These are phyloP conservation scores for Trematomus bernacchii DNA, from an alignment of 2,797 vertebrate genomes.

Conservation along the genomic window DNA sequence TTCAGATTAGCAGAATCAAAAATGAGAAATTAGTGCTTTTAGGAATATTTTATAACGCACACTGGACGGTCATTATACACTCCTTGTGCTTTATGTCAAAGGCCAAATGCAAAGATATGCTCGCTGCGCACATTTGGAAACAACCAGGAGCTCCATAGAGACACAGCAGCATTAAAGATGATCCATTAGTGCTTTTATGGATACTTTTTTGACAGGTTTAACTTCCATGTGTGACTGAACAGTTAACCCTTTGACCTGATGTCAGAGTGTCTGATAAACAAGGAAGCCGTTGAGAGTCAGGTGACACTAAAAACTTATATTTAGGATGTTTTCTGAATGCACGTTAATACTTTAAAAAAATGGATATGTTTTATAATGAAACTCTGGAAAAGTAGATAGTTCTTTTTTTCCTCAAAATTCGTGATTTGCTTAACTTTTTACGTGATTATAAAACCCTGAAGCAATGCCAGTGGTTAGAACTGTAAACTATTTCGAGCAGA, in stretches of 20 bases:
- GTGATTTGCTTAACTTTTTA: neutral
- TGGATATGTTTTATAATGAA: too few relatives aligned
- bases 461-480: neutral
- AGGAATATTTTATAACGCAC: too few relatives aligned
- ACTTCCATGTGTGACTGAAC: neutral
- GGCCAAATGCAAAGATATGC: neutral
- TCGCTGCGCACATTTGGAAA: neutral
- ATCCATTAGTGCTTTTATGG: neutral
- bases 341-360: neutral
- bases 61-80: too few relatives aligned
- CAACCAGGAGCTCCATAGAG: neutral
- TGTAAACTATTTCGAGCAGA: neutral
- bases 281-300: conserved; percentile 53
- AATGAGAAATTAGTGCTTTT: too few relatives aligned
- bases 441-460: neutral
- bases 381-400: neutral
- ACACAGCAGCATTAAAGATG: neutral
- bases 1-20: too few relatives aligned
- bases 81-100: too few relatives aligned
- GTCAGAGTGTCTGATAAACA: conserved; percentile 68
- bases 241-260: conserved; percentile 51
- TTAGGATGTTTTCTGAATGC: neutral
- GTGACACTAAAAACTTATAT: neutral
- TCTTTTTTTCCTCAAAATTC: neutral
- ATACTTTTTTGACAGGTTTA: too few relatives aligned